Conservation (phyloP, 2,888 invertebrate species). For the Drosophila lutescens region DNA sequence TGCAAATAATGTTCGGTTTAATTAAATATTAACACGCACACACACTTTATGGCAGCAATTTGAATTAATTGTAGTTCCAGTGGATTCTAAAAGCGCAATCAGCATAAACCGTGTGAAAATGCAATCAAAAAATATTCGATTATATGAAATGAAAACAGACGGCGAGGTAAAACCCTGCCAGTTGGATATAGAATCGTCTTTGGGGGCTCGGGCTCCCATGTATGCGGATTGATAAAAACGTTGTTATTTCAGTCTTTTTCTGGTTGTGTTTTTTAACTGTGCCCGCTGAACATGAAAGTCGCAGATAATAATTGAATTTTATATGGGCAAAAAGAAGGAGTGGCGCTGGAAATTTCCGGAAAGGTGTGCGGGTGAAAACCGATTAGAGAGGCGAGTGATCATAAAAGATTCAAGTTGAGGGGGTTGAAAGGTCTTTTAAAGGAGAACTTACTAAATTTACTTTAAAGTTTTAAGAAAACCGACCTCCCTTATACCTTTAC, state of each 20-base stretch:
- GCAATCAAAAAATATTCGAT: slow-evolving; percentile 50
- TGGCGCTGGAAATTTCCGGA: slow-evolving; percentile 19
- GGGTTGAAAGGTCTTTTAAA: not conserved
- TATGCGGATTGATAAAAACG: slow-evolving; percentile 33
- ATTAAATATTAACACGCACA: slow-evolving; percentile 60
- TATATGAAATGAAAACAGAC: slow-evolving; percentile 36
- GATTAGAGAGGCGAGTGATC: slow-evolving; percentile 9
- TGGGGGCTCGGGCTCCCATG: slow-evolving; percentile 1
- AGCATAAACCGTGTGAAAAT: slow-evolving; percentile 60
- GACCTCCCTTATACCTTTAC: not conserved
- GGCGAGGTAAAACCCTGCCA: slow-evolving; percentile 14
- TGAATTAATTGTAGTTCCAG: slow-evolving; percentile 56
- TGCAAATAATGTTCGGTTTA: slow-evolving; percentile 23
- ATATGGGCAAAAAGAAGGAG: slow-evolving; percentile 38
- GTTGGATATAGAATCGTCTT: slow-evolving; percentile 1
- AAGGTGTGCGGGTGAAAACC: slow-evolving; percentile 8
- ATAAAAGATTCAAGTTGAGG: not conserved
- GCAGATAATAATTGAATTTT: slow-evolving; percentile 68
- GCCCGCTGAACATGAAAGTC: slow-evolving; percentile 46
- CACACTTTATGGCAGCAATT: slow-evolving; percentile 59
- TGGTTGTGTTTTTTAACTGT: slow-evolving; percentile 16
- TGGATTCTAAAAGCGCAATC: slow-evolving; percentile 57
- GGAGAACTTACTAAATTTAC: not conserved
- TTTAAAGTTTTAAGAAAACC: no score
- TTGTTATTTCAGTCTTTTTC: slow-evolving; percentile 18